Evolutionary conservation across 2,888 invertebrate species (phyloP).

Genomic region (Mechanitis messenoides): DNA sequence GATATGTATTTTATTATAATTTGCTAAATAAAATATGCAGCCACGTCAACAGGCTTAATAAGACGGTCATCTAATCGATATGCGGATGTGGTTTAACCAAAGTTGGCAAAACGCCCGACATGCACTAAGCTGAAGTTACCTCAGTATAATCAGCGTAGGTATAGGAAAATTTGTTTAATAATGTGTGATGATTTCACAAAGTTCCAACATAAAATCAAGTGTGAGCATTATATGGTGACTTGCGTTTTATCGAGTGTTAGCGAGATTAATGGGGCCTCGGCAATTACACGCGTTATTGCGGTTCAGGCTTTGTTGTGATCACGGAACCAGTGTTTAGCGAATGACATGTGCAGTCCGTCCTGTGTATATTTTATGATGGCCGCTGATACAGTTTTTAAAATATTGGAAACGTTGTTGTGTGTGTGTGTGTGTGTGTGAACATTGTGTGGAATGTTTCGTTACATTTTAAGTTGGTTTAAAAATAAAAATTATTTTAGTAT

Average conservation of each 20-base stretch:
- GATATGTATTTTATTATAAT: no score
- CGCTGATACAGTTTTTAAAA: slow-evolving; percentile 26
- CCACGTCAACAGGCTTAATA: slow-evolving; percentile 32
- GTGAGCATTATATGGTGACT: slow-evolving; percentile 64
- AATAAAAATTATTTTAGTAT: slow-evolving; percentile 7
- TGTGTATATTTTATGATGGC: slow-evolving; percentile 25
- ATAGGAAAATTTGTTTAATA: slow-evolving; percentile 30
- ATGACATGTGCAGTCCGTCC: slow-evolving; percentile 38
- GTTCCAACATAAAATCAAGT: slow-evolving; percentile 34
- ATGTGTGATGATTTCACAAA: slow-evolving; percentile 31
- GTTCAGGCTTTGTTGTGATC: slow-evolving; percentile 54
- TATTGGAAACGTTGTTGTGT: neutral
- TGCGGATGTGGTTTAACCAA: slow-evolving; percentile 30
- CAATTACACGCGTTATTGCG: slow-evolving; percentile 74
- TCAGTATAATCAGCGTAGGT: slow-evolving; percentile 32
- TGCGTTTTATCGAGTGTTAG: slow-evolving; percentile 72
- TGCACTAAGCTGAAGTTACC: slow-evolving; percentile 34
- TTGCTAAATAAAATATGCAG: slow-evolving; percentile 12
- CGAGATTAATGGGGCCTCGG: slow-evolving; percentile 71
- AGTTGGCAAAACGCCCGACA: slow-evolving; percentile 33
- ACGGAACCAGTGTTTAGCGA: slow-evolving; percentile 36
- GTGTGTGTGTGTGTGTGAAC: no score
- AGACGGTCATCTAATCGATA: slow-evolving; percentile 34
- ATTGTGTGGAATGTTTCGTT: neutral
- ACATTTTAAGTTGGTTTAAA: slow-evolving; percentile 14